phyloP scores from a whole-genome alignment of 2,888 invertebrate species.

The Philopedon plagiatum region DNA sequence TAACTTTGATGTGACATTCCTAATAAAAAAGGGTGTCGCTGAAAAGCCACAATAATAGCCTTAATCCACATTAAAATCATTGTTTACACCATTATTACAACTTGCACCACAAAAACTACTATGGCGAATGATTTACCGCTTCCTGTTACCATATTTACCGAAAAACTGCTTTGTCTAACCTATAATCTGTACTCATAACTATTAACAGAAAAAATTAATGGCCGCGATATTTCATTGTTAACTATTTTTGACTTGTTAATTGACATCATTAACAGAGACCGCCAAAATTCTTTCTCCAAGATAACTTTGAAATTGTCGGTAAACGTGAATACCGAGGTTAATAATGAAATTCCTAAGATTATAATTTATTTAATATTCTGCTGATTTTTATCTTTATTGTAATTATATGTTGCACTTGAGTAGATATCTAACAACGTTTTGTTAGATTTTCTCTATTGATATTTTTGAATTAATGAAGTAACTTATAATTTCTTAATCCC shows the following conservation, averaged over 20 bases:
- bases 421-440: not conserved
- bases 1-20: too few relatives aligned
- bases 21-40: slow-evolving; percentile 1
- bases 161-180: slow-evolving; percentile 5
- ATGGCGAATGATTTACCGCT: not conserved
- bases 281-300: slow-evolving; percentile 13
- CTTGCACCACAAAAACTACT: not conserved
- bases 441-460: not conserved
- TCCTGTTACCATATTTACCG: not conserved
- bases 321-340: not conserved
- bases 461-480: not conserved
- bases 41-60: not conserved
- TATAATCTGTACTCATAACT: slow-evolving; percentile 4
- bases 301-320: slow-evolving; percentile 6
- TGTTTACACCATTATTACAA: slow-evolving; percentile 1
- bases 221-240: slow-evolving; percentile 1
- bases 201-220: slow-evolving; percentile 4
- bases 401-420: slow-evolving; percentile 1
- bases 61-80: not conserved
- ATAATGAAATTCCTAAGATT: slow-evolving; percentile 7
- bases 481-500: not conserved
- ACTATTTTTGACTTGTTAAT: slow-evolving; percentile 10
- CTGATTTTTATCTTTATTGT: slow-evolving; percentile 14
- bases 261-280: not conserved
- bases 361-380: slow-evolving; percentile 1